Evolutionary conservation across 2,113 vertebrate species (phyloP).

Genomic region (Plestiodon gilberti): DNA sequence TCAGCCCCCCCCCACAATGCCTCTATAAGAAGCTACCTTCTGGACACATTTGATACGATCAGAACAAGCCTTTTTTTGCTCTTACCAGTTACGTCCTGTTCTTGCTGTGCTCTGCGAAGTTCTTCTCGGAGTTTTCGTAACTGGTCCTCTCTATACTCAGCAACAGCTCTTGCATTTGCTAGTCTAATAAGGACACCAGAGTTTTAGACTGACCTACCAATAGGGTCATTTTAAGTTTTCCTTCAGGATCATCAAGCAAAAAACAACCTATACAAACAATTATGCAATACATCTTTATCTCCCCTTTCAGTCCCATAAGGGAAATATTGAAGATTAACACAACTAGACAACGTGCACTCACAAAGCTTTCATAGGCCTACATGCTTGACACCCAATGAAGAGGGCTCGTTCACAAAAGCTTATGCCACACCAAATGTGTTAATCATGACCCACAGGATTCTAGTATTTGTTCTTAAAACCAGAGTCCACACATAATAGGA

Average conservation of each 20-base stretch:
- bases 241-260: background rate
- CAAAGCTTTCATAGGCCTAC: background rate
- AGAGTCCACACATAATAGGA: background rate
- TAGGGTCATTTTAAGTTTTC: background rate
- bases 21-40: too few relatives aligned
- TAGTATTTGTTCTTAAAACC: background rate
- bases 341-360: too few relatives aligned
- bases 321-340: too few relatives aligned
- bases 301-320: too few relatives aligned
- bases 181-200: slow-evolving; percentile 62
- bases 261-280: too few relatives aligned
- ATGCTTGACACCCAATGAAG: background rate
- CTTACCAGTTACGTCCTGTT: slow-evolving; percentile 84
- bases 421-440: background rate
- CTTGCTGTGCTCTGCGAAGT: slow-evolving; percentile 79
- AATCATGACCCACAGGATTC: background rate
- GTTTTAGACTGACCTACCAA: background rate
- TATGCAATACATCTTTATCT: too few relatives aligned
- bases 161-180: slow-evolving; percentile 71
- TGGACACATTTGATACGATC: background rate
- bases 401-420: background rate
- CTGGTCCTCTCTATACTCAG: slow-evolving; percentile 78
- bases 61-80: background rate
- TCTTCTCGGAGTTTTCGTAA: slow-evolving; percentile 83
- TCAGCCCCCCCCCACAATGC: too few relatives aligned